Base-by-base conservation (phyloP, 2,888 invertebrate genomes). In the Anarsia innoxiella region DNA sequence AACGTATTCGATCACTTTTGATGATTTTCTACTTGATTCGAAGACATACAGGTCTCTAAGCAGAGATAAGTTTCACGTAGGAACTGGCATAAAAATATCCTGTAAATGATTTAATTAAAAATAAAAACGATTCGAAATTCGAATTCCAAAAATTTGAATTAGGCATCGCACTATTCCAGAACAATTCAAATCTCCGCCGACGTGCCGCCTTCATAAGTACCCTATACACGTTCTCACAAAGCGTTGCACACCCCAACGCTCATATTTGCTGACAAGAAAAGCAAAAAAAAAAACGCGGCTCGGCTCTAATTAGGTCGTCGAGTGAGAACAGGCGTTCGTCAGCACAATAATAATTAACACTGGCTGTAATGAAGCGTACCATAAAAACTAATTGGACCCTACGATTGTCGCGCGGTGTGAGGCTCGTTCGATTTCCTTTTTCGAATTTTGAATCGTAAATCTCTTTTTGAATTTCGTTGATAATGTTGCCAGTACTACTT, bases 271-370 rank as follows among this genome's bases (percentile, higher is more conserved):
- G 42, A 35, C 32, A 41, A 41, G 42, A 39, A 71, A 71, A 67
- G 65, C 52, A 57, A 50, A 53, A 56, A n/a, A n/a, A n/a, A 71
- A 76, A 69, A 67, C 64, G 50, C 59, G 53, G 58, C 66, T 60
- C 68, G 59, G 67, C 71, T 70, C 76, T 80, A 82, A 83, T 82
- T 82, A 82, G 79, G 79, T 80, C 76, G 78, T 76, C 67, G 77
- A 79, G 73, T 77, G 77, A 73, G 75, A 74, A 74, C 71, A 71
- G 69, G 76, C 72, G 72, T 76, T 79, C 78, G 77, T 77, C 72
- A 75, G 76, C 78, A 77, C 79, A 78, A 80, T 79, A 80, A 82
- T 82, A 82, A 82, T 82, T 80, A 83, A 80, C 80, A 80, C 79
- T 73, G 78, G 65, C 67, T 74, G 79, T 82, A 83, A 84, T 83